Evolutionary conservation across 2,797 vertebrate species (phyloP).

Genomic region (Alcedo quadribrachys): DNA sequence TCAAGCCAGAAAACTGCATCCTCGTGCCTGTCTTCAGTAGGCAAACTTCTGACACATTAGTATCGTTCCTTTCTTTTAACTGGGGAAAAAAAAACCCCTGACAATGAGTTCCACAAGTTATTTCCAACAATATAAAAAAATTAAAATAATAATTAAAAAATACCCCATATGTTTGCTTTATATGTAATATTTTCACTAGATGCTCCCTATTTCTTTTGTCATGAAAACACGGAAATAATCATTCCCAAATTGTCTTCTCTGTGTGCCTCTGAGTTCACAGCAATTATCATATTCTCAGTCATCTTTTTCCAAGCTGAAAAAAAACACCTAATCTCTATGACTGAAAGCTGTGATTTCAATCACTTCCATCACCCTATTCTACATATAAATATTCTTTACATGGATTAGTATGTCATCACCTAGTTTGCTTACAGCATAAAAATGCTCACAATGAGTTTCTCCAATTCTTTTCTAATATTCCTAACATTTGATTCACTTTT

Average conservation of each 20-base stretch:
- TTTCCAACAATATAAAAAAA: not conserved
- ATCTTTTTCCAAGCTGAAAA: conserved; percentile 9
- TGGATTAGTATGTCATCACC: not conserved
- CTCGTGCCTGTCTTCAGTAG: not conserved
- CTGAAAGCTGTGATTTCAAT: not conserved
- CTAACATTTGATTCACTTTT: not conserved
- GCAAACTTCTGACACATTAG: not conserved
- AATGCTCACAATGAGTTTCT: not conserved
- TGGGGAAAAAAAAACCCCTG: not conserved
- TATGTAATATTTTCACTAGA: not conserved
- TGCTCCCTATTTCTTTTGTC: not conserved
- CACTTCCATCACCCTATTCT: not conserved
- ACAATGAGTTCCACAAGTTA: conserved; percentile 26
- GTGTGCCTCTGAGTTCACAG: not conserved
- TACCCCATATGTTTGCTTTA: not conserved
- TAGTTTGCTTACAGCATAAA: not conserved
- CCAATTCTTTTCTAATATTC: not conserved
- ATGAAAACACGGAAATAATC: conserved; percentile 37
- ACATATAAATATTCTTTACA: not conserved
- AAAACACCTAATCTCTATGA: not conserved
- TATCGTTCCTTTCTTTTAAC: not conserved
- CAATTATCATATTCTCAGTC: not conserved
- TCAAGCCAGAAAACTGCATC: not conserved
- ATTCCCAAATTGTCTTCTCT: conserved; percentile 28
- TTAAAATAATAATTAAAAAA: not conserved